Percentiles rank a stretch among this genome's conserved stretches.
phyloP scores from a whole-genome alignment of 2,888 invertebrate genomes.

The Polydrusus tereticollis region DNA sequence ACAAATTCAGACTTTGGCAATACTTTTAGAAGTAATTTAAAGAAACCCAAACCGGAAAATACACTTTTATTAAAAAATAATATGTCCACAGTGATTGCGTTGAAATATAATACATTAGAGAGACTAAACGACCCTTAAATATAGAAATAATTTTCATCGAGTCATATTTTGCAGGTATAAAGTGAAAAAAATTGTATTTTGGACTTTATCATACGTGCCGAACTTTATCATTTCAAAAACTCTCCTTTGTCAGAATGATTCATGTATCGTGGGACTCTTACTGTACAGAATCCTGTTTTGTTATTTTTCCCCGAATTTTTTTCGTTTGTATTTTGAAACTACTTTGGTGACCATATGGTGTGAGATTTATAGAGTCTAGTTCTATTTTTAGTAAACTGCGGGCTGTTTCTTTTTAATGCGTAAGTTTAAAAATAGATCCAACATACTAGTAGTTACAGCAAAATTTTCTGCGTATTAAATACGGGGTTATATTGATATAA shows the following conservation, averaged over 20 bases:
- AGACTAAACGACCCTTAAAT: no score
- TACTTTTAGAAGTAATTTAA: no score
- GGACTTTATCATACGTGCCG: no score
- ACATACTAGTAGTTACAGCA: background rate
- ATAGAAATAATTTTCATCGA: no score
- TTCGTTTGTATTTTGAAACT: conserved; percentile 19
- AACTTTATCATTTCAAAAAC: background rate
- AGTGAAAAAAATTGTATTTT: no score
- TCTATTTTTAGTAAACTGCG: conserved; percentile 6
- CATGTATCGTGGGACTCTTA: conserved; percentile 14
- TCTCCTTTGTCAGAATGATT: conserved; percentile 8
- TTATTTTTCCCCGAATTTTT: conserved; percentile 15
- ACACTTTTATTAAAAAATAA: no score
- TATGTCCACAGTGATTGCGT: no score
- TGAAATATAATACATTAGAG: no score
- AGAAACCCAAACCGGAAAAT: no score
- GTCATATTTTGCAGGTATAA: no score
- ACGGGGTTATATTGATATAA: no score
- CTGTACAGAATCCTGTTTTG: conserved; percentile 13
- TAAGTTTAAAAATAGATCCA: background rate
- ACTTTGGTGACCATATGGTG: conserved; percentile 32
- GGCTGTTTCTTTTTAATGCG: background rate
- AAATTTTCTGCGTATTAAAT: background rate
- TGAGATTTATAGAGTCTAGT: conserved; percentile 29
- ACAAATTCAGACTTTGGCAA: no score